phyloP scores from a whole-genome alignment of 2,113 vertebrate genomes.

The Phalacrocorax pelagicus region DNA sequence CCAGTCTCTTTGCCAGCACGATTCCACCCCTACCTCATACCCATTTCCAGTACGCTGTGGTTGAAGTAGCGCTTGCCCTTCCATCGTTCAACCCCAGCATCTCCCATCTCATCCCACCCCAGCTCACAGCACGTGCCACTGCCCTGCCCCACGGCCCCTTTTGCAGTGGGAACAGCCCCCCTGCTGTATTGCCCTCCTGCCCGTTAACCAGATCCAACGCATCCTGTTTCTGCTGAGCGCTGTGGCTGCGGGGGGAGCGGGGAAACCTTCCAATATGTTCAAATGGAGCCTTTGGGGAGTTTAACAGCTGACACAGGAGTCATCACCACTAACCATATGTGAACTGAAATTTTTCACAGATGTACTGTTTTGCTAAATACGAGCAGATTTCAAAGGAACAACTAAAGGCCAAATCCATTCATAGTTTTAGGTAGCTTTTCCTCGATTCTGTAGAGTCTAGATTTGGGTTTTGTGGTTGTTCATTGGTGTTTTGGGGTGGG shows the following conservation, averaged over 20 bases:
- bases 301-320: neutral
- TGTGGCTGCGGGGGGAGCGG: rapidly evolving
- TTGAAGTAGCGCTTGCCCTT: neutral
- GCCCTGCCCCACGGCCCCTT: neutral
- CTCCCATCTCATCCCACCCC: neutral
- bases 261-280: neutral
- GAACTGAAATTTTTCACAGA: neutral
- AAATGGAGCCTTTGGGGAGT: neutral
- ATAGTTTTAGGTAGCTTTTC: neutral
- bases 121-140: neutral
- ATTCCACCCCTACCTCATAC: neutral
- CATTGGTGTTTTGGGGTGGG: neutral
- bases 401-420: neutral
- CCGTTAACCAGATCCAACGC: neutral
- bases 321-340: neutral
- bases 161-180: neutral
- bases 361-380: neutral
- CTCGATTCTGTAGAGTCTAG: neutral
- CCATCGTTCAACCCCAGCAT: neutral
- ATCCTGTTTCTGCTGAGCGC: neutral
- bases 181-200: neutral
- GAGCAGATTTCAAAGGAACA: constrained; percentile 1
- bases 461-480: neutral
- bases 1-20: neutral
- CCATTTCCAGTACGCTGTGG: neutral